Evolutionary conservation across 2,113 vertebrate species (phyloP).

Genomic region (Oreochromis tanganicae): DNA sequence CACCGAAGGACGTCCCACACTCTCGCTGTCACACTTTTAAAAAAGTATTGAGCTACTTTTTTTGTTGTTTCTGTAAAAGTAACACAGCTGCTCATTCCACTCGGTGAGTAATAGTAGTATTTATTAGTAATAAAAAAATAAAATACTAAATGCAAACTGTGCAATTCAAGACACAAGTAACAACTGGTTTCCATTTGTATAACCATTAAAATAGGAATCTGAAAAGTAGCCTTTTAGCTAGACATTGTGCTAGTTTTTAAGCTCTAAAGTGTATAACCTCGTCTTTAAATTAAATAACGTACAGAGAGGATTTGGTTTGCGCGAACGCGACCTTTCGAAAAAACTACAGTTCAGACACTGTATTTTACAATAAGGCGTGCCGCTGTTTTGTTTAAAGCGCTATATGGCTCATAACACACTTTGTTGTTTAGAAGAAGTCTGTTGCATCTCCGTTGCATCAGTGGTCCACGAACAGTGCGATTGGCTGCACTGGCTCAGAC

Average conservation of each 20-base stretch:
- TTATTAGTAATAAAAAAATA: neutral
- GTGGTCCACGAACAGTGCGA: conserved; percentile 50
- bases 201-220: neutral
- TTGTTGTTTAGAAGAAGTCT: conserved; percentile 60
- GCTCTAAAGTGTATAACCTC: neutral
- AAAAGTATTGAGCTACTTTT: neutral
- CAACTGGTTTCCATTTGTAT: neutral
- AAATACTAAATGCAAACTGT: neutral
- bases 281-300: neutral
- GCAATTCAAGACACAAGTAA: neutral
- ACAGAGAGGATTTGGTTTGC: neutral
- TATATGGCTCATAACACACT: conserved; percentile 52
- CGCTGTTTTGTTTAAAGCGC: conserved; percentile 35
- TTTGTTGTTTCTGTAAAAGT: neutral
- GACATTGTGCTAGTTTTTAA: neutral
- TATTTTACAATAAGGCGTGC: neutral
- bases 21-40: neutral
- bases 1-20: conserved; percentile 30
- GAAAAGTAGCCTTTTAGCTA: neutral
- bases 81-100: neutral
- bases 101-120: neutral
- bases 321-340: neutral
- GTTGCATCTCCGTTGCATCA: conserved; percentile 81
- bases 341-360: neutral
- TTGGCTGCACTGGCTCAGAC: conserved; percentile 52